A percentile compares a stretch with the other conserved stretches of the same genome.
These are phyloP conservation scores for Pachymerium ferrugineum DNA, from an alignment of 2,888 invertebrate genomes.

Conservation along the genomic window DNA sequence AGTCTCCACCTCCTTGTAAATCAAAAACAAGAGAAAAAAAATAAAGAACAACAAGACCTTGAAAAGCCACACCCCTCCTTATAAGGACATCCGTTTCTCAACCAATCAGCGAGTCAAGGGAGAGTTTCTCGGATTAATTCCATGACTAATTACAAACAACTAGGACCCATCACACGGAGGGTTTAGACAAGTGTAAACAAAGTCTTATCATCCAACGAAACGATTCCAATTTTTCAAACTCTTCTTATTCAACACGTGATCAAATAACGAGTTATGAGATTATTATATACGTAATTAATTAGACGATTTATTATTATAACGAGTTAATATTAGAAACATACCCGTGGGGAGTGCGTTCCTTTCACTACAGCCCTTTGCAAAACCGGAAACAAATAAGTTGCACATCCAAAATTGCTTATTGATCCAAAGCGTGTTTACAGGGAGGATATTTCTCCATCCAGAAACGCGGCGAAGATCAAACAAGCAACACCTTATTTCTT, in stretches of 20 bases:
- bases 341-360: too few species aligned
- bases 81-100: not conserved
- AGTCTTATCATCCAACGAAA: too few species aligned
- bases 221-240: too few species aligned
- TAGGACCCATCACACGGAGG: too few species aligned
- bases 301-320: too few species aligned
- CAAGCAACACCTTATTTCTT: not conserved
- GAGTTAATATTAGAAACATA: too few species aligned
- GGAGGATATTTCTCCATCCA: not conserved
- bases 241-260: too few species aligned
- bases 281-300: too few species aligned
- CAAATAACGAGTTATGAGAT: too few species aligned
- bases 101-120: not conserved
- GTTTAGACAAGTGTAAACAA: too few species aligned
- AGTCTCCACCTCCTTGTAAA: not conserved
- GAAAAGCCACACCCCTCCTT: not conserved
- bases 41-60: not conserved
- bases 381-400: not conserved
- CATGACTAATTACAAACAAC: not conserved
- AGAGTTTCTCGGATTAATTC: not conserved
- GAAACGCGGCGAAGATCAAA: not conserved
- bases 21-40: not conserved
- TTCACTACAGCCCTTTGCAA: too few species aligned
- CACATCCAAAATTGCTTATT: not conserved
- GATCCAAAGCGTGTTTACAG: constrained; percentile 4